These are phyloP conservation scores for Diadophis punctatus DNA, from an alignment of 2,113 vertebrate genomes.

Conservation along the genomic window DNA sequence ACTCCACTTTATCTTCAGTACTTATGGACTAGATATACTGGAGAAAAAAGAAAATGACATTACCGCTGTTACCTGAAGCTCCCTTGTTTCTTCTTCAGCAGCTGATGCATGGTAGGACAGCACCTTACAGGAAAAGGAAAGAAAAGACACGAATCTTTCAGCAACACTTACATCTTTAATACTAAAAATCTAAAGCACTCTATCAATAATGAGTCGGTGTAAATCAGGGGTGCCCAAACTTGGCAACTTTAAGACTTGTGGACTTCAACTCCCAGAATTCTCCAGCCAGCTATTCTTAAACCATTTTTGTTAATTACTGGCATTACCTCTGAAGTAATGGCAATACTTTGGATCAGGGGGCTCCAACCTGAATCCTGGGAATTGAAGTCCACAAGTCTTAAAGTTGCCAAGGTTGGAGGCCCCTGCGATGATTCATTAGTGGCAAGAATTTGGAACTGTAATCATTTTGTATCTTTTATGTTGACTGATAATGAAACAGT, in stretches of 20 bases:
- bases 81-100: conserved; percentile 86
- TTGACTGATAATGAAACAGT: neutral
- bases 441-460: neutral
- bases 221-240: neutral
- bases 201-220: neutral
- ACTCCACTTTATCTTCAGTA: neutral
- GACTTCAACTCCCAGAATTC: no score
- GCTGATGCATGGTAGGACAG: conserved; percentile 95
- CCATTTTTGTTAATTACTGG: neutral
- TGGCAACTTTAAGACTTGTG: no score
- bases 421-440: neutral
- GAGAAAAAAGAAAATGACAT: conserved; percentile 65
- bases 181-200: neutral
- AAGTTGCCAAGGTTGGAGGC: no score
- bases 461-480: neutral
- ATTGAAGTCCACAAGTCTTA: no score
- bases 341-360: neutral
- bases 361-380: no score
- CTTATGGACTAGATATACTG: conserved; percentile 7
- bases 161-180: neutral
- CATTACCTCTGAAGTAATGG: neutral
- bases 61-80: conserved; percentile 94
- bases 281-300: no score
- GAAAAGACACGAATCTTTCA: neutral
- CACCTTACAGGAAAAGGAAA: conserved; percentile 74